Percentiles rank a stretch among this genome's conserved stretches.
Evolutionary conservation across 2,797 vertebrate genomes (phyloP).

Genomic region (Parauchenoglanis ngamensis): DNA sequence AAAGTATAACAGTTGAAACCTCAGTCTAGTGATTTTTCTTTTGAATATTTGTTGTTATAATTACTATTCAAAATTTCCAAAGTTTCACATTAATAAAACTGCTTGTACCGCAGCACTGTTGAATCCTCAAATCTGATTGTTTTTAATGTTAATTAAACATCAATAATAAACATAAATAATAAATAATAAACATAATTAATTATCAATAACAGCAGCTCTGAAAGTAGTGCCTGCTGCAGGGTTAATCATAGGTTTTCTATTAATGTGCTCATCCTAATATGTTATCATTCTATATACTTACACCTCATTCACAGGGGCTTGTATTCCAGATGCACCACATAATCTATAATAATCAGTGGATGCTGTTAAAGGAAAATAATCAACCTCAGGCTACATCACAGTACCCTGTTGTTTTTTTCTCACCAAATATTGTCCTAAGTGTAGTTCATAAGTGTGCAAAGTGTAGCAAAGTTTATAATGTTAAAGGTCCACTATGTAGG

Average conservation of each 20-base stretch:
- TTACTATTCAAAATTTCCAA: conserved; percentile 8
- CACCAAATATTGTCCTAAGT: not conserved
- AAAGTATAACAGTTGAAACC: conserved; percentile 29
- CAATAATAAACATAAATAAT: too few relatives aligned
- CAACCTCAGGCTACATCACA: not conserved
- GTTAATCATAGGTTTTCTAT: not conserved
- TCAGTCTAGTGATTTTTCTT: conserved; percentile 17
- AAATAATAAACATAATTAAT: too few relatives aligned
- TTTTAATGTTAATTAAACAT: too few relatives aligned
- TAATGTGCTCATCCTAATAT: too few relatives aligned
- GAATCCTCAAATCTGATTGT: not conserved
- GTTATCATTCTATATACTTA: not conserved
- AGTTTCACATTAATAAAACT: conserved; percentile 27
- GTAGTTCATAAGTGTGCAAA: not conserved
- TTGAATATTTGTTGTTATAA: conserved; percentile 25
- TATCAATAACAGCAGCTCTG: not conserved
- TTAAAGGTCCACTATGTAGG: not conserved
- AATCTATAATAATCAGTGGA: not conserved
- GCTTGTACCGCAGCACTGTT: not conserved
- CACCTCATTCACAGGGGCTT: not conserved
- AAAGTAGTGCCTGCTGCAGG: too few relatives aligned
- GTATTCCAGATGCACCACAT: too few relatives aligned
- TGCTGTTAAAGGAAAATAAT: not conserved
- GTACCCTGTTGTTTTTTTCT: not conserved
- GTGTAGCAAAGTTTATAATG: not conserved